Evolutionary conservation across 2,113 vertebrate species (phyloP).

Genomic region (Glaucidium brasilianum): DNA sequence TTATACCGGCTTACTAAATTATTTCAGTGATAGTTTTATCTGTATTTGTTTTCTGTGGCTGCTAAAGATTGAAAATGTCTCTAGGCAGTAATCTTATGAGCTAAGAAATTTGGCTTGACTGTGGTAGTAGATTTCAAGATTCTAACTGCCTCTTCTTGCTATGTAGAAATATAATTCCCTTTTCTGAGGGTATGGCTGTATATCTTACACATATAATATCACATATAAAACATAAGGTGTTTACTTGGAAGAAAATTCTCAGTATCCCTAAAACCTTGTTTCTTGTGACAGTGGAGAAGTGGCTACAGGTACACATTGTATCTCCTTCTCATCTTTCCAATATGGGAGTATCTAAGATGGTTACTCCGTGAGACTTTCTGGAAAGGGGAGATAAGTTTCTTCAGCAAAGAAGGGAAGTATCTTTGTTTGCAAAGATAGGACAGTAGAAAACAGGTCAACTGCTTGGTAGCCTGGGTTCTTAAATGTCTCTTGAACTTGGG

Average conservation of each 20-base stretch:
- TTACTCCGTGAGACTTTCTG: neutral
- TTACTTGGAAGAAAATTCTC: neutral
- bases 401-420: neutral
- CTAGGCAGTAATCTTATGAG: accelerated
- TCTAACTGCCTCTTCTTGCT: neutral
- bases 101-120: neutral
- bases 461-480: neutral
- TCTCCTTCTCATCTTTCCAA: neutral
- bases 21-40: neutral
- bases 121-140: neutral
- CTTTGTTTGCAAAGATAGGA: neutral
- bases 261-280: neutral
- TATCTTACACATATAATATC: neutral
- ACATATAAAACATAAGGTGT: neutral
- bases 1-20: neutral
- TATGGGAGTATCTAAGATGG: neutral
- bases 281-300: neutral
- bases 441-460: neutral
- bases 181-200: neutral
- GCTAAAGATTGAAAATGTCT: neutral
- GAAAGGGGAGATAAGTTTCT: neutral
- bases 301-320: neutral
- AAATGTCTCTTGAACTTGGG: neutral
- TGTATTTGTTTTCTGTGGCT: neutral
- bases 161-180: neutral